phyloP scores from a whole-genome alignment of 2,888 invertebrate genomes.

The Nymphalis c-album region DNA sequence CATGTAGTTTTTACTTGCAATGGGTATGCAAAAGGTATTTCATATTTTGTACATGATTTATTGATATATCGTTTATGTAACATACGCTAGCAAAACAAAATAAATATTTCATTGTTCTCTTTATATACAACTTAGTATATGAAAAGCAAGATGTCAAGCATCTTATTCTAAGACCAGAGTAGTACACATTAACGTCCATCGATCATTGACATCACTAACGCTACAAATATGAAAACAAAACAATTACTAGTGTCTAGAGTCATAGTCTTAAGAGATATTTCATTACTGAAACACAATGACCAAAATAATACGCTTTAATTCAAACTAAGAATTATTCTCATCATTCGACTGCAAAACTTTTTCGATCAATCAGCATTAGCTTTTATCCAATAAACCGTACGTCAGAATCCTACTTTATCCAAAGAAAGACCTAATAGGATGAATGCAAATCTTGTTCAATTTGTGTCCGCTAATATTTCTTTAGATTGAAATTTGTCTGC shows the following conservation, averaged over 20 bases:
- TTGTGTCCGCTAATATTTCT: slow-evolving; percentile 14
- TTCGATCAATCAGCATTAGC: slow-evolving; percentile 6
- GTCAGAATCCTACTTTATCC: slow-evolving; percentile 19
- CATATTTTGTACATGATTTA: too few species aligned
- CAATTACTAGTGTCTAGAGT: too few species aligned
- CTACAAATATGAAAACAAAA: background rate
- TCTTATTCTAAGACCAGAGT: too few species aligned
- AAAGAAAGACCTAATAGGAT: slow-evolving; percentile 20
- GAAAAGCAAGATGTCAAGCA: too few species aligned
- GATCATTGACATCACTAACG: background rate
- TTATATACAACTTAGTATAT: too few species aligned
- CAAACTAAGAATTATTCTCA: background rate
- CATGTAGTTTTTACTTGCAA: too few species aligned
- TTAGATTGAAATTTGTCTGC: slow-evolving; percentile 14
- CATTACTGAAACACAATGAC: background rate
- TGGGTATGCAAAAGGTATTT: too few species aligned
- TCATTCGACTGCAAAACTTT: slow-evolving; percentile 2
- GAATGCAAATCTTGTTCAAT: slow-evolving; percentile 17
- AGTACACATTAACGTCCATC: background rate
- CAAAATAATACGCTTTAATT: background rate
- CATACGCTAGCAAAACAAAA: too few species aligned
- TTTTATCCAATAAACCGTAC: background rate
- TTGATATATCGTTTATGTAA: too few species aligned
- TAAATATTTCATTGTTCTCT: too few species aligned
- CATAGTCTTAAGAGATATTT: background rate